A percentile compares a stretch with the other conserved stretches of the same genome.
phyloP scores from a whole-genome alignment of 2,888 invertebrate genomes.

The Latrodectus elegans region DNA sequence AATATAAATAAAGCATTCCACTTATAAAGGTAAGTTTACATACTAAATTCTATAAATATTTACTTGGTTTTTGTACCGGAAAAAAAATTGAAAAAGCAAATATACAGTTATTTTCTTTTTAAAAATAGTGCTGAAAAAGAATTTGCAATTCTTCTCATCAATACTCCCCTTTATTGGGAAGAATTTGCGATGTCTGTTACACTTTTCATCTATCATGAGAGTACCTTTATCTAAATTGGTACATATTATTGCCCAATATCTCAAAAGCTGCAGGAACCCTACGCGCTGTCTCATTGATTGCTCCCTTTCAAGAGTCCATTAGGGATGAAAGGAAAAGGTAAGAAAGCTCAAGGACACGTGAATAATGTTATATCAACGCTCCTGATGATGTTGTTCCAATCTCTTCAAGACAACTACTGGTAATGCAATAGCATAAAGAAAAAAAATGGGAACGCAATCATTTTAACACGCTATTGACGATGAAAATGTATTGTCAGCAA shows the following conservation, averaged over 20 bases:
- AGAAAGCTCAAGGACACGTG: neutral
- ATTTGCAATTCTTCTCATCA: too few species aligned
- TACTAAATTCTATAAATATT: too few species aligned
- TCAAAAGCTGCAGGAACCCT: neutral
- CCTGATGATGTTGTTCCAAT: neutral
- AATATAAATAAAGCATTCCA: too few species aligned
- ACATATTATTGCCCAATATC: neutral
- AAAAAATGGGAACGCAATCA: neutral
- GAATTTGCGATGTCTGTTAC: too few species aligned
- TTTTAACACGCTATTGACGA: neutral
- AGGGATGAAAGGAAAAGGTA: neutral
- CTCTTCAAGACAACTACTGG: neutral
- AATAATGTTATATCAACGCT: neutral
- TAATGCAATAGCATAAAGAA: neutral
- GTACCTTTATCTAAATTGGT: conserved; percentile 2
- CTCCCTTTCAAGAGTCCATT: conserved; percentile 13
- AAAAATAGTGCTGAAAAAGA: too few species aligned
- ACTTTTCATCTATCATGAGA: neutral
- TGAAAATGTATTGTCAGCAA: neutral
- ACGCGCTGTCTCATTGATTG: conserved; percentile 10
- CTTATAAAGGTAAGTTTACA: too few species aligned
- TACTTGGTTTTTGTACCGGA: too few species aligned
- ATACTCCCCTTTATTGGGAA: too few species aligned
- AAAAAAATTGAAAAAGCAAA: too few species aligned
- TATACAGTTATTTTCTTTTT: too few species aligned